Base-by-base conservation (phyloP, 2,113 vertebrate species). In the Colossoma macropomum region DNA sequence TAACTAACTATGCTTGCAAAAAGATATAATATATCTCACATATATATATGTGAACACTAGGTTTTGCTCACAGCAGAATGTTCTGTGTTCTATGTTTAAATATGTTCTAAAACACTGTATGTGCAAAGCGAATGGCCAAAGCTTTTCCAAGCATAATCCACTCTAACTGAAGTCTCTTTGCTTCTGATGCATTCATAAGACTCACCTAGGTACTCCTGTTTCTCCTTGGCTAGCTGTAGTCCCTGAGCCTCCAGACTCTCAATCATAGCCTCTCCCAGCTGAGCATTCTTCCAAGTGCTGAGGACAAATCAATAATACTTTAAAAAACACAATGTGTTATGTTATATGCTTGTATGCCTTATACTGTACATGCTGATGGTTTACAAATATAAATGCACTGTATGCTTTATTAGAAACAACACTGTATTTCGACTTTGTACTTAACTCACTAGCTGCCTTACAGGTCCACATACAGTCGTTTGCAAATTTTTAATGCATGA, bases 241-340 rank as follows among this genome's bases (percentile, higher is more conserved):
- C 98, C 98, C 93, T 99, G 97, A 66, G 97, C 97, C 92, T 98
- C 97, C 89, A 99, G 94, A 87, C 97, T 99, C 93, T 97, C 96
- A 0, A 98, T 99, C 97, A 99, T 99, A 86, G 98, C 98, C 92
- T 98, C 97, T 54, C 98, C 98, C 72, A 99, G 92, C 85, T 97
- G 97, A 77, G 97, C 94, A 28, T 98, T 99, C 92, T 95, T 98
- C 97, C 97, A 99, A 8, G 98, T 99, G 75, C 98, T 99, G 84
- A 11, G 25, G 56, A 86, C n/a, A 17, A 23, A 84, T 50, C 41
- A 59, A 23, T 56, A 27, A 17, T 30, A 15, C 50, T 25, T 73
- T 45, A 56, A 16, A 41, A 32, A n/a, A 32, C 11, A 69, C 2
- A 73, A 13, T n/a, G n/a, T n/a, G n/a, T n/a, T n/a, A n/a, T n/a